Evolutionary conservation across 1,140 invertebrate genomes (phyloP), one percentile per base, ranked within the genome.

Genomic region (Aphaenogaster floridana): DNA sequence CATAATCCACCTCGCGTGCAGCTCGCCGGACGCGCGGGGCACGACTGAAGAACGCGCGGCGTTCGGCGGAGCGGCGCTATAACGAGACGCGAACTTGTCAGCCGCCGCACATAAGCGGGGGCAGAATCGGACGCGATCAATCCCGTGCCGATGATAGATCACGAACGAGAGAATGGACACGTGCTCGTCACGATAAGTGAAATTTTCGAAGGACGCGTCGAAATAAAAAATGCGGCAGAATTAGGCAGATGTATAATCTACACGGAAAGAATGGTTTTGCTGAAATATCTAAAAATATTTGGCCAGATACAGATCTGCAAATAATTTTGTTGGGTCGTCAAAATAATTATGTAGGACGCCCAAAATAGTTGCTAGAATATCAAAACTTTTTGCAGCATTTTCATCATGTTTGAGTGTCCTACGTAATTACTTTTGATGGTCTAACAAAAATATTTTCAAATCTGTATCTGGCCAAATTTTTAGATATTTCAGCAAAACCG

Each of bases 61-160:
- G 68, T 50, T 45, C 54, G 69, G 17, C 45, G 42, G n/a, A 84
- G 42, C 54, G 52, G 42, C 80, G 34, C 54, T 83, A 74, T 74
- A 74, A 83, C 68, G 54, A 83, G 68, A 83, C 42, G 69, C 69
- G 36, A 84, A 84, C 80, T 84, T 74, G 69, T 76, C 80, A 63
- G 57, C 42, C 69, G 69, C 7, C 66, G 80, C 59, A 15, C n/a
- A 50, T 7, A 36, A 72, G 69, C 69, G 28, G 34, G 28, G 28
- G 17, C 13, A 57, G 69, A 76, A 74, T 61, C 59, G 48, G 34
- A 54, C 57, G 2, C 8, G 15, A 54, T 76, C 34, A 28, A 42
- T 71, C 9, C 34, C 36, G 8, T 36, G 17, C 15, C 15, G 3
- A 45, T 28, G 77, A 68, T 50, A 66, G 34, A 66, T 66, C 34